Conservation (phyloP, 2,113 vertebrate species). For the Benitochromis conjunctus region DNA sequence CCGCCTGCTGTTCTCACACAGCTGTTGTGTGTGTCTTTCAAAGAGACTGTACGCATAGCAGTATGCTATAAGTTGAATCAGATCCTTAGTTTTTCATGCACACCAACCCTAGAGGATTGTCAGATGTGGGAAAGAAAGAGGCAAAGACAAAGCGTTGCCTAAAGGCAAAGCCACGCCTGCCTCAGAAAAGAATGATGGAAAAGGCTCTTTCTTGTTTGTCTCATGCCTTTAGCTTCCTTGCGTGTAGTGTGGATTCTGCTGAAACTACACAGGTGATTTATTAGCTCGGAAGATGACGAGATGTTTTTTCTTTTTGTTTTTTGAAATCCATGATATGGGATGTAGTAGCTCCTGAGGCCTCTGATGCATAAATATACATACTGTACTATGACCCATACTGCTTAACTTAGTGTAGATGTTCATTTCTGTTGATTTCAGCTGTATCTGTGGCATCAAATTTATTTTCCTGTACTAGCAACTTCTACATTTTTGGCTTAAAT, state of each 20-base stretch:
- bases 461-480: neutral
- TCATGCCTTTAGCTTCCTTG: neutral
- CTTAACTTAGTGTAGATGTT: neutral
- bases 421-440: neutral
- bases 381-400: neutral
- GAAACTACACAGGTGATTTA: slow-evolving; percentile 11
- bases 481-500: neutral
- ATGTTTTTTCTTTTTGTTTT: neutral
- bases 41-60: slow-evolving; percentile 22
- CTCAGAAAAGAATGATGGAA: neutral
- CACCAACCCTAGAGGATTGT: slow-evolving; percentile 28
- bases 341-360: neutral
- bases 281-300: slow-evolving; percentile 6
- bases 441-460: neutral
- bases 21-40: slow-evolving; percentile 17
- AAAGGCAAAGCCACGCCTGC: slow-evolving; percentile 23
- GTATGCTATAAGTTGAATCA: slow-evolving; percentile 19
- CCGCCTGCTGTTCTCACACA: slow-evolving; percentile 1
- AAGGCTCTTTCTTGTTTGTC: slow-evolving; percentile 1
- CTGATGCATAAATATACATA: neutral
- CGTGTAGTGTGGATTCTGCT: neutral
- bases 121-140: slow-evolving; percentile 14
- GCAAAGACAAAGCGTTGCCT: slow-evolving; percentile 36
- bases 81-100: slow-evolving; percentile 9
- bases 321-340: slow-evolving; percentile 2